Percentiles rank a stretch among this genome's conserved stretches.
These are phyloP conservation scores for Cheilosia pagana DNA, from an alignment of 2,888 invertebrate species.

Conservation along the genomic window DNA sequence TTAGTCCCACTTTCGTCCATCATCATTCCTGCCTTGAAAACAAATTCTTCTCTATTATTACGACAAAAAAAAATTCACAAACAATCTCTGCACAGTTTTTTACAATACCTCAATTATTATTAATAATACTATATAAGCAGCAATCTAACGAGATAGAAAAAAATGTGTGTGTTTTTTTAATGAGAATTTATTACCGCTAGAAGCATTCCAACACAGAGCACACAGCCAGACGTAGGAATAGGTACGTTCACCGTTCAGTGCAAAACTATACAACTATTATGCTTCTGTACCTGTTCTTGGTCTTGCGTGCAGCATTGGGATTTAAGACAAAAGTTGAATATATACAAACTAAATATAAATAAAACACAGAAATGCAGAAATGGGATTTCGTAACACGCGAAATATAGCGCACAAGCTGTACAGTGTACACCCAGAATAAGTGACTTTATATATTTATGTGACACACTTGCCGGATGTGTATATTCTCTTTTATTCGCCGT, in stretches of 20 bases:
- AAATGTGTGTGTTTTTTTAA: slow-evolving; percentile 46
- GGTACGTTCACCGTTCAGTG: not conserved
- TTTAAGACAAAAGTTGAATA: slow-evolving; percentile 45
- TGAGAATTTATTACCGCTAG: slow-evolving; percentile 67
- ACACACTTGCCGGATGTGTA: slow-evolving; percentile 74
- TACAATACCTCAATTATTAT: slow-evolving; percentile 49
- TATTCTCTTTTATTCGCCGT: slow-evolving; percentile 42
- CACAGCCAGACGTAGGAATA: not conserved
- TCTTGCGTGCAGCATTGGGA: slow-evolving; percentile 45
- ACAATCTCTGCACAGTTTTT: slow-evolving; percentile 40
- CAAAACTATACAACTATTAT: slow-evolving; percentile 13
- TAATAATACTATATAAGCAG: slow-evolving; percentile 39
- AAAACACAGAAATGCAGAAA: slow-evolving; percentile 56
- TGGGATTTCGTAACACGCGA: slow-evolving; percentile 67
- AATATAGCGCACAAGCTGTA: slow-evolving; percentile 46
- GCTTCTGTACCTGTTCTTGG: slow-evolving; percentile 21
- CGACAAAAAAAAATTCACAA: slow-evolving; percentile 12
- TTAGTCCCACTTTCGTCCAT: slow-evolving; percentile 4
- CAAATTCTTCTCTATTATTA: slow-evolving; percentile 14
- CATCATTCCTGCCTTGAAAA: slow-evolving; percentile 23
- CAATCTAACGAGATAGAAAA: slow-evolving; percentile 54
- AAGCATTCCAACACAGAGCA: slow-evolving; percentile 22
- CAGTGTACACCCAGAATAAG: slow-evolving; percentile 40
- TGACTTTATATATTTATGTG: slow-evolving; percentile 73
- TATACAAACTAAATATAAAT: slow-evolving; percentile 24